These are phyloP conservation scores for Ganaspis brasiliensis DNA, from an alignment of 2,888 invertebrate species.

Conservation along the genomic window DNA sequence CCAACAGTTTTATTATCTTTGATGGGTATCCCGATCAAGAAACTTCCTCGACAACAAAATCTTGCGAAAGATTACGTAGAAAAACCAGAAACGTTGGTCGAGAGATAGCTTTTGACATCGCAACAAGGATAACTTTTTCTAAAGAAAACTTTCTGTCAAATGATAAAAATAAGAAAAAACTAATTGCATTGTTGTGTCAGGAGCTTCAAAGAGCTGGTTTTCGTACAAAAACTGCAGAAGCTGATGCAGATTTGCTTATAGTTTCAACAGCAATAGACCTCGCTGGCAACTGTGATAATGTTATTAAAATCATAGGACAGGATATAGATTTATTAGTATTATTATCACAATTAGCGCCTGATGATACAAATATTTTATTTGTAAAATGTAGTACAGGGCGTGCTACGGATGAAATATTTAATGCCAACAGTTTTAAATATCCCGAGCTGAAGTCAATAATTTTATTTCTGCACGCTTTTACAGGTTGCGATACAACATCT, in stretches of 20 bases:
- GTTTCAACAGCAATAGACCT: background rate
- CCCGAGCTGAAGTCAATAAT: background rate
- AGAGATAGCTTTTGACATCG: conserved; percentile 57
- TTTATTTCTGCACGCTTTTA: background rate
- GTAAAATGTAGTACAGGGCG: background rate
- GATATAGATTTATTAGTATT: too few relatives aligned
- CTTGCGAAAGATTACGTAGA: conserved; percentile 4
- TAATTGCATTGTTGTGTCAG: conserved; percentile 67
- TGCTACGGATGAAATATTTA: background rate
- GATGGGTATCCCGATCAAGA: conserved; percentile 6
- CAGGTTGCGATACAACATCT: background rate
- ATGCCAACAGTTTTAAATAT: background rate
- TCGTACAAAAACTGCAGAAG: background rate
- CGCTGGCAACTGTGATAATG: too few relatives aligned
- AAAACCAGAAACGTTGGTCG: background rate
- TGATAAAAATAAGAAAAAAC: conserved; percentile 63
- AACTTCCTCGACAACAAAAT: background rate
- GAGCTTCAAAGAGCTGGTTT: background rate
- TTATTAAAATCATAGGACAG: too few relatives aligned
- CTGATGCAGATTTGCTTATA: background rate
- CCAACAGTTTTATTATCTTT: conserved; percentile 17
- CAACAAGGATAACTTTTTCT: conserved; percentile 68
- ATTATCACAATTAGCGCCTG: too few relatives aligned
- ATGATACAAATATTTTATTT: too few relatives aligned
- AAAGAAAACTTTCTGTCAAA: conserved; percentile 61